Conservation (phyloP, 2,797 vertebrate genomes). For the Peromyscus nudipes region DNA sequence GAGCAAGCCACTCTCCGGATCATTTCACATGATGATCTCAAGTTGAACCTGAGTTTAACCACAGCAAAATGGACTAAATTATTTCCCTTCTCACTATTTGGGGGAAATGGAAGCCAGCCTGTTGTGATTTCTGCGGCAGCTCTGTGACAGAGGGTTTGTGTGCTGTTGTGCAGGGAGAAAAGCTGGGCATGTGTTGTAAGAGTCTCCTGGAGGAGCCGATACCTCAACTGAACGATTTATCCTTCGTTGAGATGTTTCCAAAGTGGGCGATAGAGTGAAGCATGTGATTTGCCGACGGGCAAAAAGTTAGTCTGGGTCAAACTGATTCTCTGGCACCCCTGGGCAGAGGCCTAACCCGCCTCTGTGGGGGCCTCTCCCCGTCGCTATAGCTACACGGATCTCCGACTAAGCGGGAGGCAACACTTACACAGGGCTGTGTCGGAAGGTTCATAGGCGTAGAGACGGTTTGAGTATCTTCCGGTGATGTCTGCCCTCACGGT, state of each 20-base stretch:
- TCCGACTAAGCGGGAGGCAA: fast-evolving
- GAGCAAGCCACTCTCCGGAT: not conserved
- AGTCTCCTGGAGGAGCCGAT: not conserved
- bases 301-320: not conserved
- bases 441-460: conserved; percentile 95
- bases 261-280: not conserved
- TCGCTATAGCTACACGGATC: not conserved
- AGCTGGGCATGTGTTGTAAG: not conserved
- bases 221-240: not conserved
- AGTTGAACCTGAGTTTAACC: conserved; percentile 7
- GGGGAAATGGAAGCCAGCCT: not conserved
- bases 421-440: conserved; percentile 94
- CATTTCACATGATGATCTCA: conserved; percentile 37
- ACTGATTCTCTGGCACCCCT: not conserved
- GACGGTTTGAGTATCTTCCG: conserved; percentile 95
- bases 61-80: not conserved
- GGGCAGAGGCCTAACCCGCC: not conserved
- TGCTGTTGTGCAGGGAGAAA: not conserved
- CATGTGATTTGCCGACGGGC: not conserved
- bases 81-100: not conserved
- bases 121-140: not conserved
- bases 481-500: conserved; percentile 97
- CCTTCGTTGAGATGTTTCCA: not conserved
- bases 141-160: not conserved
- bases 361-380: not conserved